Evolutionary conservation across 2,797 vertebrate species (phyloP), one percentile per base, ranked within the genome.

Genomic region (Pteronotus mesoamericanus): DNA sequence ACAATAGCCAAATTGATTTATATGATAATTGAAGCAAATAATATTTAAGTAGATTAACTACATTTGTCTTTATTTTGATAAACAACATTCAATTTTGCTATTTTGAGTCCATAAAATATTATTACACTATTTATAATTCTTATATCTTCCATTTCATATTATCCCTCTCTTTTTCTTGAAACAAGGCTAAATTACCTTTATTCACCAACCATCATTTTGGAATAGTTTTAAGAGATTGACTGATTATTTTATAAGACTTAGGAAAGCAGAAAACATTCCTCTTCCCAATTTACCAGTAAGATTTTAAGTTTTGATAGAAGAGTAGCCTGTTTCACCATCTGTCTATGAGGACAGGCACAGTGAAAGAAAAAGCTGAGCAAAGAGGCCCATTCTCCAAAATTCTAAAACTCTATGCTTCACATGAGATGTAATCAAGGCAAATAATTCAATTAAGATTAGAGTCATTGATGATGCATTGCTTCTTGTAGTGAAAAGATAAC

Each of bases 361-460:
- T 78, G 18, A 93, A 87, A 93, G 37, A 90, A 87, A 93, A 37
- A 90, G 12, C 14, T 29, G 14, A 51, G 26, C 19, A 46, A 71
- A 88, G 57, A 59, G 26, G 0, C 4, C 59, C 7, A 55, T 68
- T 83, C 29, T 26, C 69, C 37, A 24, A 93, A 92, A 92, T 61
- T 34, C n/a, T 18, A 79, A 95, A 78, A 42, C 3, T 32, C 29
- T 6, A 16, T 68, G 18, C 29, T 9, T 86, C 53, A 53, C 64
- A 15, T 46, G 57, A 57, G 72, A 83, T 64, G 48, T 69, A 86
- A 86, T 89, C 87, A 85, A 93, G 29, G 55, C 53, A 77, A 90
- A 96, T 29, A 77, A 71, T 93, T 89, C 8, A 72, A 69, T 89
- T 96, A 93, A 91, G 68, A 42, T 89, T 46, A 48, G 11, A 86